Percentiles rank a stretch among this genome's conserved stretches.
phyloP scores from a whole-genome alignment of 2,888 invertebrate species.

The Nomada fabriciana region DNA sequence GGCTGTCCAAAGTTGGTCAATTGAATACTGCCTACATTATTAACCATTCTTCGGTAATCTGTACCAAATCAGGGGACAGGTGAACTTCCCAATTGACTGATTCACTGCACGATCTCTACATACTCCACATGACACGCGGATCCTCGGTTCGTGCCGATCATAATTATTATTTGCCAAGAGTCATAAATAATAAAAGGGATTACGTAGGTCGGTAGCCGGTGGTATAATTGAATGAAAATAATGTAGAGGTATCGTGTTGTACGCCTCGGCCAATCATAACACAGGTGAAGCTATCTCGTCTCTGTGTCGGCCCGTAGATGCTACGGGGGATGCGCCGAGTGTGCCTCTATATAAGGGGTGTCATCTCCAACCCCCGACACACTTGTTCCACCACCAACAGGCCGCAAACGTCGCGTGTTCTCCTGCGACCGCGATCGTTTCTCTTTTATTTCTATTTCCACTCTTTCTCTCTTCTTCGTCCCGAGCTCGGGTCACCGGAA shows the following conservation, averaged over 20 bases:
- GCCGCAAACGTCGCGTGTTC: slow-evolving; percentile 47
- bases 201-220: slow-evolving; percentile 76
- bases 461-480: neutral
- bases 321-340: slow-evolving; percentile 77
- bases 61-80: neutral
- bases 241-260: slow-evolving; percentile 82
- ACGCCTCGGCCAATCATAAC: slow-evolving; percentile 80
- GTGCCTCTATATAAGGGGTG: slow-evolving; percentile 81
- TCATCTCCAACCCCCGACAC: slow-evolving; percentile 79
- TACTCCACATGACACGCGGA: neutral
- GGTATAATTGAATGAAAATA: slow-evolving; percentile 83
- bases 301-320: slow-evolving; percentile 36
- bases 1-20: no score
- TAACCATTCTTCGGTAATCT: no score
- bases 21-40: no score
- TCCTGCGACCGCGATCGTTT: slow-evolving; percentile 25
- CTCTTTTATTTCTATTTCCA: neutral
- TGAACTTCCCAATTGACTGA: neutral
- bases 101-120: no score
- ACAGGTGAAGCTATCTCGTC: slow-evolving; percentile 77
- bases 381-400: slow-evolving; percentile 77
- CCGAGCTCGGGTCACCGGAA: slow-evolving; percentile 23
- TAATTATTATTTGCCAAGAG: slow-evolving; percentile 74
- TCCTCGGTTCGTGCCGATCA: slow-evolving; percentile 27
- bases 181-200: slow-evolving; percentile 79